These are phyloP conservation scores for Trematomus bernacchii DNA, from an alignment of 2,797 vertebrate genomes.

Conservation along the genomic window DNA sequence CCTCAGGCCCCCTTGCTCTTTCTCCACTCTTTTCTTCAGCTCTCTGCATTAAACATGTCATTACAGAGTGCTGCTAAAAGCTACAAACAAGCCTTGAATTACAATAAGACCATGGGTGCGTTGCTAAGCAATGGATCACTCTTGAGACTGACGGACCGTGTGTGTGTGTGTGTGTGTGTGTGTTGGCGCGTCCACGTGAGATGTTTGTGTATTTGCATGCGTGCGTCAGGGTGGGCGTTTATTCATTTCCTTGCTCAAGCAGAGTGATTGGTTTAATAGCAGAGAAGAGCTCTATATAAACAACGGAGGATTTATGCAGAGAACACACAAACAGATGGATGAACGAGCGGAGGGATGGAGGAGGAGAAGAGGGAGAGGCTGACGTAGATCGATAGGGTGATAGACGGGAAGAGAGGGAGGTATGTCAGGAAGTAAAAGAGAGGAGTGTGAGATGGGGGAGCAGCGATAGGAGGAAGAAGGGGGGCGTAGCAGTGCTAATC, in stretches of 20 bases:
- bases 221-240: constrained; percentile 19
- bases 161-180: constrained; percentile 21
- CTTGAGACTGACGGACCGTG: constrained; percentile 72
- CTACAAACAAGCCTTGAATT: constrained; percentile 91
- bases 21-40: constrained; percentile 33
- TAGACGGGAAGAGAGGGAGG: constrained; percentile 46
- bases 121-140: constrained; percentile 91
- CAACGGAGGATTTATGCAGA: constrained; percentile 41
- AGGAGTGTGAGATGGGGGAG: constrained; percentile 32
- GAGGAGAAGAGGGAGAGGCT: constrained; percentile 25
- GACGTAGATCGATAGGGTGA: constrained; percentile 47
- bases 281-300: constrained; percentile 56
- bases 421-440: constrained; percentile 48
- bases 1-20: constrained; percentile 34
- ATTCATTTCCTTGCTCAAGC: constrained; percentile 55
- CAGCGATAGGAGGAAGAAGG: constrained; percentile 21
- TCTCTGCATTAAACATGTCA: constrained; percentile 89
- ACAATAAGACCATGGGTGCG: constrained; percentile 87
- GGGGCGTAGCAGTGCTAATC: constrained; percentile 82
- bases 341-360: constrained; percentile 19
- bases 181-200: constrained; percentile 7
- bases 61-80: constrained; percentile 90
- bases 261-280: constrained; percentile 66
- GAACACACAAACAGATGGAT: constrained; percentile 31
- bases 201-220: constrained; percentile 45